Evolutionary conservation across 2,888 invertebrate species (phyloP).

Genomic region (Dryobotodes eremita): DNA sequence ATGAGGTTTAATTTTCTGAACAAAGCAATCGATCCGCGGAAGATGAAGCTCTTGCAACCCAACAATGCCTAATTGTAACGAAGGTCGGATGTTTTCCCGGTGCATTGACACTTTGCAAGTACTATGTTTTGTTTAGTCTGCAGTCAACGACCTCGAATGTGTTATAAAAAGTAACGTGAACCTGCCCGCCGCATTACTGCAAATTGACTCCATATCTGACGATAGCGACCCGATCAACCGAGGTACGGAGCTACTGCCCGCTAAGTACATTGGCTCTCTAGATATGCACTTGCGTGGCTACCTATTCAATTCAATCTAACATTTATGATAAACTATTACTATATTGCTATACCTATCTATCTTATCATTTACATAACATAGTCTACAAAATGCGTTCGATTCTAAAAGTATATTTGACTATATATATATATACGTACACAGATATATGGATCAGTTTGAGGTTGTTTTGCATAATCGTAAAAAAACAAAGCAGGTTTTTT

Average conservation of each 20-base stretch:
- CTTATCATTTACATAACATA: slow-evolving; percentile 41
- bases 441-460: slow-evolving; percentile 9
- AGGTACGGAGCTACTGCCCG: slow-evolving; percentile 58
- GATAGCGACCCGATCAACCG: slow-evolving; percentile 65
- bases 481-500: slow-evolving; percentile 35
- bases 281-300: slow-evolving; percentile 63
- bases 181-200: slow-evolving; percentile 84
- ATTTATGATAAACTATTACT: slow-evolving; percentile 38
- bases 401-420: slow-evolving; percentile 19
- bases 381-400: not conserved
- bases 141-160: slow-evolving; percentile 81
- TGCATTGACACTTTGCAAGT: slow-evolving; percentile 78
- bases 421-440: not conserved
- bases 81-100: slow-evolving; percentile 75
- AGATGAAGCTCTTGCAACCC: slow-evolving; percentile 30
- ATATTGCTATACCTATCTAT: slow-evolving; percentile 19
- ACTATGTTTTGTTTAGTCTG: slow-evolving; percentile 80
- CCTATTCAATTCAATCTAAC: slow-evolving; percentile 46
- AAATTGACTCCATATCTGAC: slow-evolving; percentile 87
- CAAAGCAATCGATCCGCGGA: slow-evolving; percentile 37
- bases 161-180: slow-evolving; percentile 86
- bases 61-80: slow-evolving; percentile 65
- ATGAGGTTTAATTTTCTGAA: slow-evolving; percentile 34
- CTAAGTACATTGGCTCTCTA: slow-evolving; percentile 67
- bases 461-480: slow-evolving; percentile 42